Percentiles rank a stretch among this genome's conserved stretches.
These are phyloP conservation scores for Watsonalla binaria DNA, from an alignment of 2,888 invertebrate species.

Conservation along the genomic window DNA sequence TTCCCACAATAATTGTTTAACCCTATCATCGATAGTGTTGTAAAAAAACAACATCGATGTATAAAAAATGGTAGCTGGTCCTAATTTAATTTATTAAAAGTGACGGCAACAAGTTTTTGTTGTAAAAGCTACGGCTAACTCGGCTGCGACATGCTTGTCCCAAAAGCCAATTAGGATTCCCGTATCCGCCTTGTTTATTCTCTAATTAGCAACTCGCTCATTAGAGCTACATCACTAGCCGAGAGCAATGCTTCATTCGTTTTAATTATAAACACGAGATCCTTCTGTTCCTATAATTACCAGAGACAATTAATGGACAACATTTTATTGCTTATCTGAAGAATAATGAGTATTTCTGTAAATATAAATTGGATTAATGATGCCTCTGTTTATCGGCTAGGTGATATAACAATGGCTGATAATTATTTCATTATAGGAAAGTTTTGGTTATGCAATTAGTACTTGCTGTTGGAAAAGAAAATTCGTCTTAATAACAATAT, in stretches of 20 bases:
- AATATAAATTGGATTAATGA: constrained; percentile 34
- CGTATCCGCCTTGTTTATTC: constrained; percentile 73
- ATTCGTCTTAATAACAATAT: too few relatives aligned
- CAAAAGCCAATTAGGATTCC: constrained; percentile 75
- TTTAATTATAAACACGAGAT: constrained; percentile 73
- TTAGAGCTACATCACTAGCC: constrained; percentile 70
- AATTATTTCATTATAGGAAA: neutral
- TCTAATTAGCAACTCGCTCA: constrained; percentile 75
- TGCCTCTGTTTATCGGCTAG: constrained; percentile 15
- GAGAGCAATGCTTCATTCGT: constrained; percentile 68
- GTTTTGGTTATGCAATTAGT: neutral
- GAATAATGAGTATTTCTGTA: constrained; percentile 43
- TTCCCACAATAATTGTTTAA: too few relatives aligned
- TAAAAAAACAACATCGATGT: neutral
- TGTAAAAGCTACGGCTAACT: constrained; percentile 22
- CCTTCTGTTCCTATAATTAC: constrained; percentile 66
- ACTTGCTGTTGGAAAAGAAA: too few relatives aligned
- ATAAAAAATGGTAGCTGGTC: neutral
- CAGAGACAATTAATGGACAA: constrained; percentile 61
- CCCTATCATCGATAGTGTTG: too few relatives aligned
- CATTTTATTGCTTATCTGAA: constrained; percentile 60
- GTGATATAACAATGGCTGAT: neutral
- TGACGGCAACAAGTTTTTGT: constrained; percentile 17
- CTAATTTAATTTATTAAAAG: neutral
- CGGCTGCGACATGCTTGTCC: constrained; percentile 48